A percentile compares a stretch with the other conserved stretches of the same genome.
These are phyloP conservation scores for Myanophis thanlyinensis DNA, from an alignment of 2,113 vertebrate species.

Conservation along the genomic window DNA sequence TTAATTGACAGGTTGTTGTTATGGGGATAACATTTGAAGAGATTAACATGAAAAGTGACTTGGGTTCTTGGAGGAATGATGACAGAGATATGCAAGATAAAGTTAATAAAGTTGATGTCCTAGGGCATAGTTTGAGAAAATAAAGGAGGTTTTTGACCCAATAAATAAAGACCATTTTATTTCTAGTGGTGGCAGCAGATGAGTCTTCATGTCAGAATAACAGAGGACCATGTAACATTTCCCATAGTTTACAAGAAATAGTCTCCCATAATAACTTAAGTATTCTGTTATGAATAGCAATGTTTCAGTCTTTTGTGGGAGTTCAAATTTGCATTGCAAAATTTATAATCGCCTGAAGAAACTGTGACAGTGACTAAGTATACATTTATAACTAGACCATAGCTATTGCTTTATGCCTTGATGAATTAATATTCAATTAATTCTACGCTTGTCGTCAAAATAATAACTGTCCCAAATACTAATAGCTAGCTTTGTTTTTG, in stretches of 20 bases:
- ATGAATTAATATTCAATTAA: not conserved
- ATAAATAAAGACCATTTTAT: not conserved
- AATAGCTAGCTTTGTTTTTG: not conserved
- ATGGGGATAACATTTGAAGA: not conserved
- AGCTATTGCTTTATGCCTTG: not conserved
- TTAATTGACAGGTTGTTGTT: not conserved
- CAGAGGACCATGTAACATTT: not conserved
- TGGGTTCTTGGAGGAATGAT: not conserved
- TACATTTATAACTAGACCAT: not conserved
- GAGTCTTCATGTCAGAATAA: not conserved
- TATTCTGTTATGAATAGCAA: not conserved
- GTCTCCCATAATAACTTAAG: not conserved
- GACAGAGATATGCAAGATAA: not conserved
- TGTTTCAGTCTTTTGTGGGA: not conserved
- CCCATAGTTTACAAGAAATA: not conserved
- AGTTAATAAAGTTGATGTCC: not conserved
- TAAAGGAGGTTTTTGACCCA: not conserved
- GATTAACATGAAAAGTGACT: not conserved
- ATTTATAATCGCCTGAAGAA: not conserved
- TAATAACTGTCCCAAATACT: not conserved
- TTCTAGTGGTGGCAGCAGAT: not conserved
- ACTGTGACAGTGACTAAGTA: not conserved
- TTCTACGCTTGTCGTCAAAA: not conserved
- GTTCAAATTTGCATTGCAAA: not conserved
- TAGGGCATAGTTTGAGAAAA: not conserved